Evolutionary conservation across 2,888 invertebrate species (phyloP).

Genomic region (Conus canariensis): DNA sequence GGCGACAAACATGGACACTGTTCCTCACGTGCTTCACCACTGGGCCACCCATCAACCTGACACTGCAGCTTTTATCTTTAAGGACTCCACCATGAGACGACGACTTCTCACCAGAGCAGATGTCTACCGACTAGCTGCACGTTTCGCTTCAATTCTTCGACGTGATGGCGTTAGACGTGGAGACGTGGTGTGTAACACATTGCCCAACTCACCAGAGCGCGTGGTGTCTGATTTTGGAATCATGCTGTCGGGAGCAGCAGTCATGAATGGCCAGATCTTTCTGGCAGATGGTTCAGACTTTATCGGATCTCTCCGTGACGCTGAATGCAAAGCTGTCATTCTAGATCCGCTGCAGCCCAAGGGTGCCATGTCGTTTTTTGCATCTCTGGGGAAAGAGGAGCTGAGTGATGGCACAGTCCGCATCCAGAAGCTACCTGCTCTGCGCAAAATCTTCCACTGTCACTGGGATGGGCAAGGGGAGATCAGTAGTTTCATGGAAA

Average conservation of each 20-base stretch:
- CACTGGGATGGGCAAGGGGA: neutral
- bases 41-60: constrained; percentile 34
- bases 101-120: neutral
- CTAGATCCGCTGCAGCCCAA: neutral
- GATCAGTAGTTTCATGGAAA: constrained; percentile 38
- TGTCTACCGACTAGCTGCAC: constrained; percentile 27
- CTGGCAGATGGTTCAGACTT: constrained; percentile 50
- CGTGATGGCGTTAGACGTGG: constrained; percentile 35
- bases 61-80: constrained; percentile 32
- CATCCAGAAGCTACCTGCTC: constrained; percentile 26
- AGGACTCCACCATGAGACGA: neutral
- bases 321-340: constrained; percentile 22
- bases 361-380: neutral
- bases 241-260: constrained; percentile 43
- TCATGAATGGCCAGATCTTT: constrained; percentile 43
- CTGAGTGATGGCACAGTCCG: constrained; percentile 11
- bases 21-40: constrained; percentile 15
- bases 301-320: constrained; percentile 34
- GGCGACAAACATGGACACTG: neutral
- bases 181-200: constrained; percentile 45
- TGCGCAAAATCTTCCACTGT: constrained; percentile 33
- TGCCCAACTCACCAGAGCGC: constrained; percentile 47
- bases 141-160: constrained; percentile 29
- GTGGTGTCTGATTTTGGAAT: constrained; percentile 45
- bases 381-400: neutral